phyloP scores from a whole-genome alignment of 2,888 invertebrate genomes.

The Scelioninae gen. 2 region DNA sequence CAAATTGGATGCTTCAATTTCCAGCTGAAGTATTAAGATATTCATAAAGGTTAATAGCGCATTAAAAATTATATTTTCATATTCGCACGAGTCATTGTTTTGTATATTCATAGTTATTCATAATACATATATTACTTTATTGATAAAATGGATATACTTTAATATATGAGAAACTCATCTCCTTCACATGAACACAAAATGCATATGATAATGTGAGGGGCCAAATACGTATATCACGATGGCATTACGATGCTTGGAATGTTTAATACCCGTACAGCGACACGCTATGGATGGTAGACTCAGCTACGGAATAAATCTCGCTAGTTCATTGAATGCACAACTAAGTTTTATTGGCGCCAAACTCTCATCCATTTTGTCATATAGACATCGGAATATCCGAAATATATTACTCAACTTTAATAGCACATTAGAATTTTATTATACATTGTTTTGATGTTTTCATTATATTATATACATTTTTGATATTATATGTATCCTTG shows the following conservation, averaged over 20 bases:
- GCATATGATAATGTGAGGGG: slow-evolving; percentile 29
- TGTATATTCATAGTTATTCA: slow-evolving; percentile 26
- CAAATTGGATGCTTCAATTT: too few species aligned
- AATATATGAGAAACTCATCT: slow-evolving; percentile 34
- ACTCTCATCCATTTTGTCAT: slow-evolving; percentile 33
- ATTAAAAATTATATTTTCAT: too few species aligned
- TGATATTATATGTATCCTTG: too few species aligned
- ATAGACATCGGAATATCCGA: slow-evolving; percentile 11
- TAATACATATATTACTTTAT: slow-evolving; percentile 21
- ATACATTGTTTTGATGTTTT: not conserved
- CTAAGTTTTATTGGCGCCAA: slow-evolving; percentile 51
- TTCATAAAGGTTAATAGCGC: too few species aligned
- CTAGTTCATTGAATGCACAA: slow-evolving; percentile 50
- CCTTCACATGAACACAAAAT: slow-evolving; percentile 36
- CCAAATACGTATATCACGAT: slow-evolving; percentile 41
- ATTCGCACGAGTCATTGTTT: too few species aligned
- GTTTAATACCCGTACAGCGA: slow-evolving; percentile 72
- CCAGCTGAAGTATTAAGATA: too few species aligned
- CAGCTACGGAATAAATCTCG: slow-evolving; percentile 69
- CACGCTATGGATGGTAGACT: slow-evolving; percentile 67
- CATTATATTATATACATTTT: too few species aligned
- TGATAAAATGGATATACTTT: slow-evolving; percentile 30
- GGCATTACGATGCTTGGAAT: slow-evolving; percentile 70
- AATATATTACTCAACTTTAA: slow-evolving; percentile 20
- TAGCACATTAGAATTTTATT: not conserved